Evolutionary conservation across 2,113 vertebrate genomes (phyloP).

Genomic region (Scatophagus argus): DNA sequence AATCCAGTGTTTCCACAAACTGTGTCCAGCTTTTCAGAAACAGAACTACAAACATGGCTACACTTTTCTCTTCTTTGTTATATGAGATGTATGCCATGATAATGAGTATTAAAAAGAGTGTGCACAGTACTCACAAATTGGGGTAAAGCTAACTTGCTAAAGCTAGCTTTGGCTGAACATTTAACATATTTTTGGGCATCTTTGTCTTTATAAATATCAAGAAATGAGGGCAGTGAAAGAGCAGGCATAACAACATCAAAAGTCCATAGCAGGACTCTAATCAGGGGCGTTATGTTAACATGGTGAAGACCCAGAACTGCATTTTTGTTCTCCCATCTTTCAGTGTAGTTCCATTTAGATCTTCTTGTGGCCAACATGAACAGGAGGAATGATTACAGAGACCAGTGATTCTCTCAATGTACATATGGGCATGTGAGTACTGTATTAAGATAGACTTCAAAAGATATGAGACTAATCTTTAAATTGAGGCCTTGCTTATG

Average conservation of each 20-base stretch:
- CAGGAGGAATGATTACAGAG: not conserved
- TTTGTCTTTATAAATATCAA: not conserved
- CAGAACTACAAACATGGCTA: not conserved
- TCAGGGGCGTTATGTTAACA: no score
- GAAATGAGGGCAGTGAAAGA: no score
- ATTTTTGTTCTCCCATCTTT: not conserved
- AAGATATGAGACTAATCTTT: conserved; percentile 42
- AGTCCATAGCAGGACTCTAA: no score
- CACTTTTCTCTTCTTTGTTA: not conserved
- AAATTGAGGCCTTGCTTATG: conserved; percentile 75
- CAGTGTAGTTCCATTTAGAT: not conserved
- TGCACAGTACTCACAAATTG: not conserved
- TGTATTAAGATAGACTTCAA: not conserved
- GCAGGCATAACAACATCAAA: no score
- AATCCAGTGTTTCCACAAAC: not conserved
- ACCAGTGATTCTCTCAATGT: conserved; percentile 11
- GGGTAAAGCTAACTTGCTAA: not conserved
- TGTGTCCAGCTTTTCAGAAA: no score
- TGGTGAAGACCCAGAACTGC: not conserved
- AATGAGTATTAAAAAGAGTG: not conserved
- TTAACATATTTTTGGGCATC: not conserved
- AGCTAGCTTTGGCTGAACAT: not conserved
- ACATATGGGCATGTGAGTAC: not conserved
- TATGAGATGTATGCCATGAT: not conserved
- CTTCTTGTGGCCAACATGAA: not conserved